These are phyloP conservation scores for Sprattus sprattus DNA, from an alignment of 2,113 vertebrate genomes.

Conservation along the genomic window DNA sequence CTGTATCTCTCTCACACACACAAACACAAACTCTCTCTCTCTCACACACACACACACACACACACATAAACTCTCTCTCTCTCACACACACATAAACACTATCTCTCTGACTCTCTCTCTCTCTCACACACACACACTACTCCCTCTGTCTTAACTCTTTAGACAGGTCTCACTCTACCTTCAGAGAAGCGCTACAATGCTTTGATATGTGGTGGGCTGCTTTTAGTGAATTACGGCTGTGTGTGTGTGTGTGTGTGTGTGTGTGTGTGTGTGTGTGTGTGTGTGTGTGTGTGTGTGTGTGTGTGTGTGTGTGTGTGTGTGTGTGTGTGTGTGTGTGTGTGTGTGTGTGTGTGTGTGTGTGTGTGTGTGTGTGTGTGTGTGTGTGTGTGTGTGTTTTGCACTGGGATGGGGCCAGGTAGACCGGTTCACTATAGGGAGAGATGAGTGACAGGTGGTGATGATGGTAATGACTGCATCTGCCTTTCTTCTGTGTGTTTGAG, in stretches of 20 bases:
- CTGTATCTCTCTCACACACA: too few species aligned
- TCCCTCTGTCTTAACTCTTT: too few species aligned
- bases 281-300: slow-evolving; percentile 4
- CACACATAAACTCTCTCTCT: not conserved
- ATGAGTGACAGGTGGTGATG: slow-evolving; percentile 39
- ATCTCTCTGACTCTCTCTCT: too few species aligned
- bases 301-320: slow-evolving; percentile 6
- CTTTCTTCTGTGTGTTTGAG: not conserved
- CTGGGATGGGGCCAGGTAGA: slow-evolving; percentile 21
- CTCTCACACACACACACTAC: too few species aligned
- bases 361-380: too few species aligned
- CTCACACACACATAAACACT: not conserved
- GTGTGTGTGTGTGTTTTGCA: not conserved
- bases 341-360: too few species aligned
- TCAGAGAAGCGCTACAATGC: too few species aligned
- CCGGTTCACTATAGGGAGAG: slow-evolving; percentile 47
- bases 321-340: not conserved
- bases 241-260: not conserved
- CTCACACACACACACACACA: too few species aligned
- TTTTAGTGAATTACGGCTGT: not conserved
- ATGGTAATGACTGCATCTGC: slow-evolving; percentile 51
- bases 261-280: slow-evolving; percentile 4
- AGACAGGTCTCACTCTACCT: too few species aligned
- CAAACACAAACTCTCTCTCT: too few species aligned
- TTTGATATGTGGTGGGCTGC: too few species aligned